Evolutionary conservation across 1,140 invertebrate genomes (phyloP).

Genomic region (Ostrea denselamellosa): DNA sequence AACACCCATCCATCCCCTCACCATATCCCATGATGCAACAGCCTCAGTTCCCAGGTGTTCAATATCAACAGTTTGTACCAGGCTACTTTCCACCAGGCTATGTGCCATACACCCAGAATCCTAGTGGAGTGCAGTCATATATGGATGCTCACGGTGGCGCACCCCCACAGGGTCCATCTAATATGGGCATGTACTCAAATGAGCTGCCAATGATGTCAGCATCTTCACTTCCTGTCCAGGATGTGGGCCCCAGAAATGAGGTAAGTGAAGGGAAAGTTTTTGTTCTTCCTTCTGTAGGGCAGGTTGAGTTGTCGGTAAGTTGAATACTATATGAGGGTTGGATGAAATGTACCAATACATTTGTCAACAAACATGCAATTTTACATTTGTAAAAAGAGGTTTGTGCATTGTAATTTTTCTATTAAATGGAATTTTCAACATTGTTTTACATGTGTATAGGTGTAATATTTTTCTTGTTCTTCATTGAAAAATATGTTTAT

Average conservation of each 20-base stretch:
- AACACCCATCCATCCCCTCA: conserved; percentile 10
- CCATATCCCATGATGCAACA: conserved; percentile 29
- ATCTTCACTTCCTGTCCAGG: not conserved
- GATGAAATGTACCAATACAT: not conserved
- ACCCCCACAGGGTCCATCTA: not conserved
- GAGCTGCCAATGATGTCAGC: not conserved
- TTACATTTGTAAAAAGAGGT: not conserved
- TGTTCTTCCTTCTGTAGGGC: not conserved
- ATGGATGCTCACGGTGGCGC: not conserved
- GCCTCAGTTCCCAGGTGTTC: not conserved
- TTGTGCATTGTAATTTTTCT: not conserved
- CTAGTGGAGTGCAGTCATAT: not conserved
- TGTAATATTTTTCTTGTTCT: not conserved
- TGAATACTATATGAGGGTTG: not conserved
- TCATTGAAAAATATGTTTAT: not conserved
- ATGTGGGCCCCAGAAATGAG: not conserved
- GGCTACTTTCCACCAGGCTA: not conserved
- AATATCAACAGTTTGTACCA: conserved; percentile 11
- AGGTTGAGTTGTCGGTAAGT: not conserved
- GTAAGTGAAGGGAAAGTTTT: not conserved
- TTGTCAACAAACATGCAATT: not conserved
- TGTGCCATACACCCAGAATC: conserved; percentile 16
- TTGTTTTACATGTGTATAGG: not conserved
- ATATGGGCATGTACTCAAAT: not conserved
- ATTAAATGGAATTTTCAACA: too few species aligned